Conservation (phyloP, 2,797 vertebrate species). For the Coilia nasus region DNA sequence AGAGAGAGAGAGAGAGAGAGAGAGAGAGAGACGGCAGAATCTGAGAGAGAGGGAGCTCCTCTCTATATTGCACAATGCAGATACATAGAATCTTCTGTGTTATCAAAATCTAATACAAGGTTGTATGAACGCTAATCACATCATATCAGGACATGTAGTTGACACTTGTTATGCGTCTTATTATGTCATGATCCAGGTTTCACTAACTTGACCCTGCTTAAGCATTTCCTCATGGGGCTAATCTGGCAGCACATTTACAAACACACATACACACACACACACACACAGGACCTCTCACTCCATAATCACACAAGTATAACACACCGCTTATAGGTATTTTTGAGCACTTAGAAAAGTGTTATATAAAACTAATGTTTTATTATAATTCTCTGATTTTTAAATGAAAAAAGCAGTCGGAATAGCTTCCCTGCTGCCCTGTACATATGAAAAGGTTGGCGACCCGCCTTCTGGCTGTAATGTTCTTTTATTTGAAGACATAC, state of each 20-base stretch:
- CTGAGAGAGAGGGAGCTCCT: too few species aligned
- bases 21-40: not conserved
- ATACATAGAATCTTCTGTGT: not conserved
- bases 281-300: not conserved
- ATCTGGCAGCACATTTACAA: not conserved
- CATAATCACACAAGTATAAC: not conserved
- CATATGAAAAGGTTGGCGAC: not conserved
- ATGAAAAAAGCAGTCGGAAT: not conserved
- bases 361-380: too few species aligned
- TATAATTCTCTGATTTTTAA: not conserved
- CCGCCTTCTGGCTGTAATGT: not conserved
- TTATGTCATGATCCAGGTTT: not conserved
- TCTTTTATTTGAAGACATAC: not conserved
- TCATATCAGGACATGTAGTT: not conserved
- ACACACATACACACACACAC: not conserved
- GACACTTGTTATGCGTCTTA: not conserved
- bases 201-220: not conserved
- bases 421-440: not conserved
- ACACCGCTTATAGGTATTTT: not conserved
- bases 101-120: not conserved
- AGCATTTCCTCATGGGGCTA: not conserved
- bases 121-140: not conserved
- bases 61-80: not conserved
- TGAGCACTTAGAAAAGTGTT: too few species aligned
- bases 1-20: not conserved